Percentiles rank a stretch among this genome's conserved stretches.
Conservation (phyloP, 2,888 invertebrate species). For the Erebia palarica region DNA sequence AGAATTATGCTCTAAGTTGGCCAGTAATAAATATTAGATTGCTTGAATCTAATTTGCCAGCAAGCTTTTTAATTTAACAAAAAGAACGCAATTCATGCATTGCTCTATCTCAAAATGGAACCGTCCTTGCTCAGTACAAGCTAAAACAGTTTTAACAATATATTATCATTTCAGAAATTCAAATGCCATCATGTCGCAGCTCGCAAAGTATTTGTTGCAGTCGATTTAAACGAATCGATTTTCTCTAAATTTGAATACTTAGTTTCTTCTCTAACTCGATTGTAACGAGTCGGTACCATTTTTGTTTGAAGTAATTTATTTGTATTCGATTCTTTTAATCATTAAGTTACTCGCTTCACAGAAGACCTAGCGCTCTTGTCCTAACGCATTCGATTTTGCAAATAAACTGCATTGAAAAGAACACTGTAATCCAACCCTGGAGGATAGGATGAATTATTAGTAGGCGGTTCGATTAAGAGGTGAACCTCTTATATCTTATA, state of each 20-base stretch:
- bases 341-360: background rate
- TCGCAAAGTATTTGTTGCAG: slow-evolving; percentile 10
- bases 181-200: slow-evolving; percentile 10
- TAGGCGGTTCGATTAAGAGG: too few relatives aligned
- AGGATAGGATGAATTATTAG: too few relatives aligned
- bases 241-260: slow-evolving; percentile 14
- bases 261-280: slow-evolving; percentile 11
- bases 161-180: background rate
- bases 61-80: background rate
- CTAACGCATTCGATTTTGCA: background rate
- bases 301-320: slow-evolving; percentile 8
- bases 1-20: background rate
- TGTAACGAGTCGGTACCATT: slow-evolving; percentile 6
- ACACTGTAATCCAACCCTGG: too few relatives aligned
- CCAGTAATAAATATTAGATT: background rate
- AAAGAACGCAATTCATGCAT: background rate
- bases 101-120: background rate
- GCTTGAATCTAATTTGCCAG: background rate
- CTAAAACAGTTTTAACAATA: background rate
- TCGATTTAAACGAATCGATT: slow-evolving; percentile 16
- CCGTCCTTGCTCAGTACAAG: background rate
- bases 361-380: background rate
- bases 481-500: too few relatives aligned
- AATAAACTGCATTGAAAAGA: too few relatives aligned
- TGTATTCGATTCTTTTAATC: background rate